Base-by-base conservation (phyloP, 2,113 vertebrate genomes). In the Pedionomus torquatus region DNA sequence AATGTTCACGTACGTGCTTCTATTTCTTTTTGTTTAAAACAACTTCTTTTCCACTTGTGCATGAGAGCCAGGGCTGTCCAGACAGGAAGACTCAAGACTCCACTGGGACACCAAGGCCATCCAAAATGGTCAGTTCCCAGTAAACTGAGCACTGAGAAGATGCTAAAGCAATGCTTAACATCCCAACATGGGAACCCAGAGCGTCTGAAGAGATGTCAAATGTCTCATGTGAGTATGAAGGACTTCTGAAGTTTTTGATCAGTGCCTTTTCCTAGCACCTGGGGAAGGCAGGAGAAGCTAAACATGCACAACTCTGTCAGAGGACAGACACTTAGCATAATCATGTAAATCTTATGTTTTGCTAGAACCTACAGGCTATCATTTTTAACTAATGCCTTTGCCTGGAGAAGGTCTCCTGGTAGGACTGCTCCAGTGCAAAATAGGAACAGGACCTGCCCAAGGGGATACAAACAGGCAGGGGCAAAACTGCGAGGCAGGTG, bases 41-140 rank as follows among this genome's bases (percentile, higher is more conserved):
- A 87, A 28, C 77, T 93, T 79, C 33, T 49, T 46, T 93, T 88
- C 58, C 82, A 80, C 16, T 72, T 9, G 2, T 23, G 43, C 7
- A 15, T 39, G 55, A 85, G 35, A 84, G 61, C 83, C 77, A 95
- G 74, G 18, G 15, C 65, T 92, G 52, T 87, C 69, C 90, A 95
- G 92, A 89, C 72, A 95, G 66, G 65, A 92, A 92, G 65, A 69
- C 49, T 95, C 52, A 79, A 57, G 69, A 93, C 41, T 58, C 65
- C 31, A 14, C 49, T 92, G 89, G 68, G 92, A 92, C n/a, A 35
- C n/a, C 13, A 31, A 72, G n/a, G 65, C 49, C 72, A 76, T 90
- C 69, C 76, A 87, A 86, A 94, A 82, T 26, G 76, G 84, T 33
- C 39, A 89, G 60, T 74, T 92, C 83, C 78, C 86, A 95, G 76